phyloP scores from a whole-genome alignment of 92 coral and sea anemone species.

The Palythoa grandis region DNA sequence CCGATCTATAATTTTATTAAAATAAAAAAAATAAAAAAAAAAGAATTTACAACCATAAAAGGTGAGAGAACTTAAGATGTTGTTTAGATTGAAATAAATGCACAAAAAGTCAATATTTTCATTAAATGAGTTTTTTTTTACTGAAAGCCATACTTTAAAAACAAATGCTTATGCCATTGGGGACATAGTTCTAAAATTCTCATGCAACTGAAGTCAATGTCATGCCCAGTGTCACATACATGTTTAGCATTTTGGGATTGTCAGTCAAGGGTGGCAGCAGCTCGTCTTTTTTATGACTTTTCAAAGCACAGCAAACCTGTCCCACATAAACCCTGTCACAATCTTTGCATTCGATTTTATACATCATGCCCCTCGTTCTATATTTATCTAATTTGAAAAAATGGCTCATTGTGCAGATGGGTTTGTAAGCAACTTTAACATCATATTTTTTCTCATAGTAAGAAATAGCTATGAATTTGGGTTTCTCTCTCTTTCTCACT shows the following conservation, averaged over 20 bases:
- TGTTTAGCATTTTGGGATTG: conserved; percentile 24
- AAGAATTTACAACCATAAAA: too few relatives aligned
- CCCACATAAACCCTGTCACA: conserved; percentile 38
- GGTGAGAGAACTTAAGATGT: too few relatives aligned
- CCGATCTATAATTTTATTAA: too few relatives aligned
- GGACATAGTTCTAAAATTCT: conserved; percentile 18
- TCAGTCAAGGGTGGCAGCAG: conserved; percentile 15
- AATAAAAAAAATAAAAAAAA: too few relatives aligned
- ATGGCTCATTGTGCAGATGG: conserved; percentile 6
- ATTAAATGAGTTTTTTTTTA: conserved; percentile 1
- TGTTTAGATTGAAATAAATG: too few relatives aligned
- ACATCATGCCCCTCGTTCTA: neutral
- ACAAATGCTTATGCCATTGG: conserved; percentile 20
- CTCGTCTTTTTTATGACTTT: conserved; percentile 18
- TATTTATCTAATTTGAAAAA: conserved; percentile 15
- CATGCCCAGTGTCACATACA: neutral
- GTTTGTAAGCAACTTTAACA: conserved; percentile 24
- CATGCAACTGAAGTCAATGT: neutral
- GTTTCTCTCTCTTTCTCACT: too few relatives aligned
- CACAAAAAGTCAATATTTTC: too few relatives aligned
- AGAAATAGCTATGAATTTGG: too few relatives aligned
- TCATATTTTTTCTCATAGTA: too few relatives aligned
- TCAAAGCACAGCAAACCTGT: conserved; percentile 20
- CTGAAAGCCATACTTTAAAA: conserved; percentile 30
- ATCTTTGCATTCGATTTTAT: conserved; percentile 21